Evolutionary conservation across 2,888 invertebrate species (phyloP).

Genomic region (Drosophila borborema): DNA sequence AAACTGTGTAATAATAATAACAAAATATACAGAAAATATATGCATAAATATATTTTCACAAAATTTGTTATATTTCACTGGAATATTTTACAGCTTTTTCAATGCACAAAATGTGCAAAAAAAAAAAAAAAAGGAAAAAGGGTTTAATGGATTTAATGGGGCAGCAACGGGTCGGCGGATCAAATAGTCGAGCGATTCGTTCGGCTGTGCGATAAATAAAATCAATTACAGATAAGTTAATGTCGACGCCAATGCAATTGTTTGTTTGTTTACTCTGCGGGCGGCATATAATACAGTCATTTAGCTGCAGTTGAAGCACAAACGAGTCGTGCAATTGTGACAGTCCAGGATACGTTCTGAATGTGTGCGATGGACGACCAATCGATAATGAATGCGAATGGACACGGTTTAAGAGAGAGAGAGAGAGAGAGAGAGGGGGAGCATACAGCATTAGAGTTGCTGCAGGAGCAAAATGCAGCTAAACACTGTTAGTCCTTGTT

Average conservation of each 20-base stretch:
- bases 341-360: conserved; percentile 28
- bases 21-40: conserved; percentile 39
- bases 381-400: conserved; percentile 72
- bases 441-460: conserved; percentile 1
- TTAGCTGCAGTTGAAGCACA: conserved; percentile 73
- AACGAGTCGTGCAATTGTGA: conserved; percentile 54
- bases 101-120: conserved; percentile 30
- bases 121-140: conserved; percentile 22
- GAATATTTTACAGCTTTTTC: conserved; percentile 24
- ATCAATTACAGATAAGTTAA: conserved; percentile 79
- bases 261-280: conserved; percentile 61
- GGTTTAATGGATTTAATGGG: conserved; percentile 30
- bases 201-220: conserved; percentile 61
- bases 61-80: conserved; percentile 23
- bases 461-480: conserved; percentile 44
- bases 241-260: conserved; percentile 48
- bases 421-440: conserved; percentile 3
- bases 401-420: conserved; percentile 26
- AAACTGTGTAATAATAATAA: conserved; percentile 55
- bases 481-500: conserved; percentile 38
- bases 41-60: conserved; percentile 4
- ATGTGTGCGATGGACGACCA: conserved; percentile 40
- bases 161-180: neutral
- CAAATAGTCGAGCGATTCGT: neutral
- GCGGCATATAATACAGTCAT: conserved; percentile 73